Conservation (phyloP, 2,888 invertebrate genomes). For the Gerris lacustris region DNA sequence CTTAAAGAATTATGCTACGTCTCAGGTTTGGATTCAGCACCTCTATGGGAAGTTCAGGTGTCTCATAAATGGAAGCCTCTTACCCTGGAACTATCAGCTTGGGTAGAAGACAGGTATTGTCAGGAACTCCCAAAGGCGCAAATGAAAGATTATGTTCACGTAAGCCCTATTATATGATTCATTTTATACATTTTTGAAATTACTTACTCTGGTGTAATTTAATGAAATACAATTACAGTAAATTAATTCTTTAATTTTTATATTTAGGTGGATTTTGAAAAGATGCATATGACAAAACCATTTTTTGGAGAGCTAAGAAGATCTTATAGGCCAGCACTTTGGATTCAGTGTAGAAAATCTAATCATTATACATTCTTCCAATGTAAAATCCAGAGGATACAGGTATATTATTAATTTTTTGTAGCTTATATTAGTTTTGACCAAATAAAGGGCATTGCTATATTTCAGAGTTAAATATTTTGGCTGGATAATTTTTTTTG, state of each 20-base stretch:
- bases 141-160: constrained; percentile 60
- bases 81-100: constrained; percentile 61
- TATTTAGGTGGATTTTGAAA: constrained; percentile 58
- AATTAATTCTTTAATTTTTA: constrained; percentile 2
- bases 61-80: constrained; percentile 67
- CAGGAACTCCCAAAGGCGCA: constrained; percentile 57
- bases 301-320: constrained; percentile 66
- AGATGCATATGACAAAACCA: constrained; percentile 78
- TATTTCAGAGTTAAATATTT: too few species aligned
- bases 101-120: constrained; percentile 69
- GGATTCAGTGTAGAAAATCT: constrained; percentile 60
- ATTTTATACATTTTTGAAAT: background rate
- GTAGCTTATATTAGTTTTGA: too few species aligned
- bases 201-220: too few species aligned
- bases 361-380: constrained; percentile 53
- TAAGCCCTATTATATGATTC: constrained; percentile 27
- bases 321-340: constrained; percentile 59
- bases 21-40: constrained; percentile 54
- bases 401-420: constrained; percentile 36
- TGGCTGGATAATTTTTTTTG: too few species aligned
- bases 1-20: constrained; percentile 52
- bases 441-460: too few species aligned
- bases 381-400: constrained; percentile 51
- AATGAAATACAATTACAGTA: too few species aligned
- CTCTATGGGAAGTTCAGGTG: constrained; percentile 70